These are phyloP conservation scores for Papilio gigon DNA, from an alignment of 2,888 invertebrate species.

Conservation along the genomic window DNA sequence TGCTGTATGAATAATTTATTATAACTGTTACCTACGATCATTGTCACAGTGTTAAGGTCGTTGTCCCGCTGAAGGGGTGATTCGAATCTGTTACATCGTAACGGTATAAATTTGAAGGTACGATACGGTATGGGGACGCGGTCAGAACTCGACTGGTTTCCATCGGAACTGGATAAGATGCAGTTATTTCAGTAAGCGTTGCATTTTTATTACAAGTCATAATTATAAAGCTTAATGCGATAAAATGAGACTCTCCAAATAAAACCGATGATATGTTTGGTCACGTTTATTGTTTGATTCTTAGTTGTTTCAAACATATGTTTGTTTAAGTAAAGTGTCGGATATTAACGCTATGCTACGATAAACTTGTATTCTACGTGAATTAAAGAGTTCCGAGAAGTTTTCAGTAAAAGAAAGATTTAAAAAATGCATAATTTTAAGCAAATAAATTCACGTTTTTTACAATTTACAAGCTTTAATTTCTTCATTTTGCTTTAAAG, in stretches of 20 bases:
- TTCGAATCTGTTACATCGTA: slow-evolving; percentile 23
- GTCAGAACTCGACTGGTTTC: slow-evolving; percentile 15
- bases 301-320: background rate
- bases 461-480: too few species aligned
- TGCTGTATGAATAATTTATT: slow-evolving; percentile 37
- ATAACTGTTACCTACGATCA: slow-evolving; percentile 24
- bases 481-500: too few species aligned
- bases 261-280: background rate
- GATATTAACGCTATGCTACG: too few species aligned
- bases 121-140: slow-evolving; percentile 25
- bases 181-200: slow-evolving; percentile 23
- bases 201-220: slow-evolving; percentile 2
- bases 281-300: background rate
- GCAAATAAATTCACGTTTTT: too few species aligned
- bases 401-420: too few species aligned
- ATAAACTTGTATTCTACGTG: too few species aligned
- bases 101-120: slow-evolving; percentile 24
- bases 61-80: slow-evolving; percentile 21
- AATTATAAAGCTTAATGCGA: background rate
- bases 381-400: too few species aligned
- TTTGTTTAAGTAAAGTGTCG: too few species aligned
- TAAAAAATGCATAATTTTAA: too few species aligned
- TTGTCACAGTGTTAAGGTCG: slow-evolving; percentile 35
- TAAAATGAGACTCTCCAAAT: background rate
- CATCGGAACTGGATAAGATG: slow-evolving; percentile 25